Evolutionary conservation across 1,140 invertebrate genomes (phyloP).

Genomic region (Drosophila rhopaloa): DNA sequence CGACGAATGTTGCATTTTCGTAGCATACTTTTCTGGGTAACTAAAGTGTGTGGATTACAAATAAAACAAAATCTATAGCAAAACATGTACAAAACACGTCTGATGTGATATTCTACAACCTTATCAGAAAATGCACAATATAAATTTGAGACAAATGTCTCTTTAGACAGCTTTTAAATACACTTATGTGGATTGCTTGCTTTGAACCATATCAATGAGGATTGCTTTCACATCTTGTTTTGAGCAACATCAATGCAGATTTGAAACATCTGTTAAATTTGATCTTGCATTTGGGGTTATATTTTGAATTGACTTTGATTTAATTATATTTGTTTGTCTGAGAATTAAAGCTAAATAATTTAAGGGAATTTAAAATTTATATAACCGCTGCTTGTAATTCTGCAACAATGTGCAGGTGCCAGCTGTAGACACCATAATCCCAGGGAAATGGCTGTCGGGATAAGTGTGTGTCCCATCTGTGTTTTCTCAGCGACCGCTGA

Average conservation of each 20-base stretch:
- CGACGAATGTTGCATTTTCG: conserved; percentile 17
- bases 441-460: conserved; percentile 12
- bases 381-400: background rate
- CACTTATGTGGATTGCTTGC: too few species aligned
- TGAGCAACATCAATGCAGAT: too few species aligned
- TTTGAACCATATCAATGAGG: too few species aligned
- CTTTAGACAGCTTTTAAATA: too few species aligned
- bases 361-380: background rate
- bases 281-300: too few species aligned
- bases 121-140: too few species aligned
- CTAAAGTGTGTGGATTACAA: background rate
- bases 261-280: too few species aligned
- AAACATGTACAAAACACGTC: background rate
- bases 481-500: conserved; percentile 35
- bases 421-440: conserved; percentile 33
- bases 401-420: conserved; percentile 21
- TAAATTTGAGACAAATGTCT: too few species aligned
- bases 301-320: too few species aligned
- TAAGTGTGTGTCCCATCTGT: conserved; percentile 33
- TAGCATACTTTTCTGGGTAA: conserved; percentile 10
- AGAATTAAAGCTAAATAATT: background rate
- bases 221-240: too few species aligned
- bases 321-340: too few species aligned
- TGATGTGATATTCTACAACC: background rate
- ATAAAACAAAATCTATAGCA: background rate